Evolutionary conservation across 1,140 invertebrate genomes (phyloP), one percentile per base, ranked within the genome.

Genomic region (Plectrocnemia conspersa): DNA sequence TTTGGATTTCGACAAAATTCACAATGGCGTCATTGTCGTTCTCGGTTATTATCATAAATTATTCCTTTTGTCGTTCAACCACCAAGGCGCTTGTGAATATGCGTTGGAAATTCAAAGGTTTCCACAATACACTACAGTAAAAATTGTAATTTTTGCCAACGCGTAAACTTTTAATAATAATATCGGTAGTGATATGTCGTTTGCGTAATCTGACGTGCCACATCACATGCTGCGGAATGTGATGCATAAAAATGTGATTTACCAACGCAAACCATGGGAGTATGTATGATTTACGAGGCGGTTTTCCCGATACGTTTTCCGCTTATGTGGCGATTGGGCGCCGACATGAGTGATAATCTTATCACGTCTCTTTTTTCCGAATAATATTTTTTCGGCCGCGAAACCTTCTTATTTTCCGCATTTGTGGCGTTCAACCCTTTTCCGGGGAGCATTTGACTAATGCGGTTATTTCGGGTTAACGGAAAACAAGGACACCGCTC

Each of bases 381-480:
- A 44, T 23, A 44, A 44, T 44, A 44, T 44, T 44, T 42, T 44
- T 44, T 19, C 38, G 21, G n/a, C 3, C n/a, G 38, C 38, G n/a
- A 18, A 15, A 41, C n/a, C 18, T 21, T 23, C 41, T 23, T 10
- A n/a, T 19, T 23, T 23, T 2, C 4, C 18, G 6, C 25, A 23
- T 40, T 16, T 19, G 2, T 15, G 16, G 16, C 36, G 22, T n/a
- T n/a, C 25, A 36, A 54, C 52, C 46, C 54, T 49, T 56, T 50
- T 38, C 36, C 27, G 25, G 24, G 25, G 38, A 56, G 50, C 32
- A 56, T 56, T 56, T 50, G 54, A 49, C 54, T 56, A 56, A 56
- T 56, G 48, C 46, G 44, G 48, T 56, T 56, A 56, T 56, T 50
- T 41, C 15, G 46, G 46, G 54, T 44, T 19, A 36, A 19, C 16